phyloP scores from a whole-genome alignment of 2,888 invertebrate genomes.

The Amphimallon solstitiale region DNA sequence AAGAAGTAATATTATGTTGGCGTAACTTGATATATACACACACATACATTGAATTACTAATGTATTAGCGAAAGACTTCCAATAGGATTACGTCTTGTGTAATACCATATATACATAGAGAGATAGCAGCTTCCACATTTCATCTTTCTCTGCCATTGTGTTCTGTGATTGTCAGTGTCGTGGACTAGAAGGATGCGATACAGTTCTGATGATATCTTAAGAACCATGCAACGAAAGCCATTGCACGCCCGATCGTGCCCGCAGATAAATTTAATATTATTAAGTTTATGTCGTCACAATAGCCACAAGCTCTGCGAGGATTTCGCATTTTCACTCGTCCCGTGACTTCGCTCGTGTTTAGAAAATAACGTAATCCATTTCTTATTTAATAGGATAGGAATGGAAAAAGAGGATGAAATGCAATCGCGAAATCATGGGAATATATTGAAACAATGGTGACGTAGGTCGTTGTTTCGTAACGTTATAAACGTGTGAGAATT shows the following conservation, averaged over 20 bases:
- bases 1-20: too few species aligned
- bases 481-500: too few species aligned
- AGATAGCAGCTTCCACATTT: too few species aligned
- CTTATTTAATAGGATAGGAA: conserved; percentile 12
- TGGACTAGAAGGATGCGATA: conserved; percentile 12
- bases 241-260: conserved; percentile 31
- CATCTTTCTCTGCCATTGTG: too few species aligned
- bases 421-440: conserved; percentile 15
- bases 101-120: too few species aligned
- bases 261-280: conserved; percentile 34
- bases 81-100: too few species aligned
- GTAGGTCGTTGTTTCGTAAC: conserved; percentile 3
- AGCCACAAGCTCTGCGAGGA: conserved; percentile 10
- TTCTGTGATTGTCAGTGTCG: background rate
- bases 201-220: conserved; percentile 2
- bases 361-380: conserved; percentile 24
- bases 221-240: conserved; percentile 8
- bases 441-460: conserved; percentile 15
- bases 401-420: background rate
- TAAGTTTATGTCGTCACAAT: conserved; percentile 35
- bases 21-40: too few species aligned
- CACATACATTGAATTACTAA: too few species aligned
- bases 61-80: too few species aligned
- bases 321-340: conserved; percentile 26
- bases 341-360: conserved; percentile 4